Base-by-base conservation (phyloP, 2,797 vertebrate species). In the Hapalemur alaotrensis region DNA sequence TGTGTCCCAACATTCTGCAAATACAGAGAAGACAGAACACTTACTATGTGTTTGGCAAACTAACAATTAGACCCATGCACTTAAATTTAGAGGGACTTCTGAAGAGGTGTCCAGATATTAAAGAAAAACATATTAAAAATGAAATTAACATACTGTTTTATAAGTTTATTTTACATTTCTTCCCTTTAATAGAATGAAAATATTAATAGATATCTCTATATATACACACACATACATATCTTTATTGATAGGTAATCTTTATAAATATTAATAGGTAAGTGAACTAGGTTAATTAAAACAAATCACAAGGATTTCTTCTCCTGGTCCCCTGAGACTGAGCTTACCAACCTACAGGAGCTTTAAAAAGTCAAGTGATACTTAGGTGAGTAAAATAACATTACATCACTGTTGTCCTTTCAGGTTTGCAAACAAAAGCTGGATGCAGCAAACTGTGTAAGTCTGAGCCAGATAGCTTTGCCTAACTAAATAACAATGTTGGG, bases 381-480 rank as follows among this genome's bases (percentile, higher is more conserved):
- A 28, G 38, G 61, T 67, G 54, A 80, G 90, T 88, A 86, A 96
- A 96, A 95, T 67, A 95, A 72, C 93, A 96, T 97, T 86, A 96
- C 87, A 46, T 96, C 92, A 86, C 48, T 93, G 65, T 72, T 92
- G 59, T 95, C 80, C 67, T 89, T 97, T 78, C 70, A 72, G 70
- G 72, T 96, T 70, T 90, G 87, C 82, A 93, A 91, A 97, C 93
- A 97, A 95, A 97, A 80, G 81, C 85, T 95, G 89, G 52, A 69
- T 87, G 76, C 32, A 81, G n/a, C 9, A n/a, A 50, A 67, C 20
- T 41, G 32, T 63, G 28, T 61, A 32, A 63, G 38, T 50, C 48
- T 69, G 75, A 80, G 96, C 85, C 92, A 95, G 63, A 79, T 46
- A 92, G 48, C 22, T 96, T 92, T 96, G 90, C 75, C 88, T 96